These are phyloP conservation scores for Camelus dromedarius DNA, from an alignment of 2,113 vertebrate species.

Conservation along the genomic window DNA sequence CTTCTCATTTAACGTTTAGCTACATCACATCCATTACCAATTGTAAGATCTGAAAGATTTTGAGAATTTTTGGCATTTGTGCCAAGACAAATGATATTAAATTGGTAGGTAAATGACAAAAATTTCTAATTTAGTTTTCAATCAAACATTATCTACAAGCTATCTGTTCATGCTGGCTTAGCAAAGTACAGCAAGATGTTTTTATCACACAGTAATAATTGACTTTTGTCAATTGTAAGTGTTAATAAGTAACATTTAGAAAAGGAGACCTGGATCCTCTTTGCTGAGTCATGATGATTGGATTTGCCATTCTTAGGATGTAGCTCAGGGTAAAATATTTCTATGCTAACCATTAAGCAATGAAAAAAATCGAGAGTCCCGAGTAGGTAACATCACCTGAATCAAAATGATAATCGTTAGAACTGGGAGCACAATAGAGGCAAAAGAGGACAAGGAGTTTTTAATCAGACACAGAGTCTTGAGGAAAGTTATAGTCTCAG, in stretches of 20 bases:
- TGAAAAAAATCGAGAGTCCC: neutral
- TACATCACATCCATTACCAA: neutral
- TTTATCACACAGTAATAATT: neutral
- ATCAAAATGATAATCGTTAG: neutral
- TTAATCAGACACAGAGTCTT: neutral
- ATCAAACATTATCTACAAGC: neutral
- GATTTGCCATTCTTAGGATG: neutral
- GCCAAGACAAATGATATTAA: constrained; percentile 10
- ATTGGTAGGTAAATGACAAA: neutral
- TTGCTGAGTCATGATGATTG: neutral
- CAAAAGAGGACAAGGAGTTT: neutral
- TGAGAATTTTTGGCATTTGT: neutral
- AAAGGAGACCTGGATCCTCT: neutral
- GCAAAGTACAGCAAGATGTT: neutral
- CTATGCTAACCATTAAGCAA: neutral
- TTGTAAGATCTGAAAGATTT: neutral
- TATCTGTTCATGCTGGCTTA: neutral
- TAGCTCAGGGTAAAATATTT: neutral
- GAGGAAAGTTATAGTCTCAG: neutral
- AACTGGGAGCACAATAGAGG: neutral
- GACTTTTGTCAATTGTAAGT: neutral
- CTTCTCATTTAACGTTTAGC: neutral
- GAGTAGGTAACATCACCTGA: neutral
- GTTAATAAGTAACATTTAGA: neutral
- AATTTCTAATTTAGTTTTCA: neutral